These are phyloP conservation scores for Andrena haemorrhoa DNA, from an alignment of 2,888 invertebrate genomes.

Conservation along the genomic window DNA sequence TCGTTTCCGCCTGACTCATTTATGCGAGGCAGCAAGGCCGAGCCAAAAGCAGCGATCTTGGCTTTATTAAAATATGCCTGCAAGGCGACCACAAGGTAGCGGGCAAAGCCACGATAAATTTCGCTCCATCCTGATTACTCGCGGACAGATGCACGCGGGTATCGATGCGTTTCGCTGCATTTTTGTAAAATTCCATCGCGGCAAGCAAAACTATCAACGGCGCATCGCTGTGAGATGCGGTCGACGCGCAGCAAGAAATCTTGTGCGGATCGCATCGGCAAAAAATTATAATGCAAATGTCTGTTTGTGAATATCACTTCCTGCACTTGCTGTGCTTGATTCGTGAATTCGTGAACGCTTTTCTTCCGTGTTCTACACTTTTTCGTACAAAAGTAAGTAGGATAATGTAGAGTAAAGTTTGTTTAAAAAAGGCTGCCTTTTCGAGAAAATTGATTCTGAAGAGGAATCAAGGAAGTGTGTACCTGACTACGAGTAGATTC, in stretches of 20 bases:
- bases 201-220: not conserved
- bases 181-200: constrained; percentile 21
- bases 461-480: too few species aligned
- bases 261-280: not conserved
- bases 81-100: constrained; percentile 49
- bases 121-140: not conserved
- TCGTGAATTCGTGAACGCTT: too few species aligned
- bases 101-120: constrained; percentile 38
- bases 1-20: constrained; percentile 73
- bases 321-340: too few species aligned
- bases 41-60: constrained; percentile 70
- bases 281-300: not conserved
- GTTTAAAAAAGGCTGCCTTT: too few species aligned
- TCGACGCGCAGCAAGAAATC: constrained; percentile 8
- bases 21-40: constrained; percentile 66
- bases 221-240: not conserved
- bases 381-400: too few species aligned
- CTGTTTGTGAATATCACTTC: too few species aligned
- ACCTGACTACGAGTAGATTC: too few species aligned
- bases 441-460: too few species aligned
- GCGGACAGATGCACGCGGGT: not conserved
- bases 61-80: constrained; percentile 66
- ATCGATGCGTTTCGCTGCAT: not conserved
- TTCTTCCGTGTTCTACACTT: too few species aligned
- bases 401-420: too few species aligned